phyloP scores from a whole-genome alignment of 2,888 invertebrate genomes.

The Nasonia oneida region DNA sequence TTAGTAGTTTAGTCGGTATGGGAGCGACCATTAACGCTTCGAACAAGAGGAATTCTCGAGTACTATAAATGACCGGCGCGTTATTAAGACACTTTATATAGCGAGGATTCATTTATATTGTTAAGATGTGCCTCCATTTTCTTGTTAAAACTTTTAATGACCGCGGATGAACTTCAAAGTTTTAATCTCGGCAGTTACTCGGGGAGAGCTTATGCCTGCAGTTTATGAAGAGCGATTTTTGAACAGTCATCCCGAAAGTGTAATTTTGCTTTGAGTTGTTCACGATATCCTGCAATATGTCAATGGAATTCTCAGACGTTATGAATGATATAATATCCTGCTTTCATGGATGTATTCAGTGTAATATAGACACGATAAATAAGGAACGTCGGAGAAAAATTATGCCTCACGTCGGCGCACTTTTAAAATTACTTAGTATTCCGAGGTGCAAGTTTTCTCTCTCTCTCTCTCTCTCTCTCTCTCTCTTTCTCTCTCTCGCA shows the following conservation, averaged over 20 bases:
- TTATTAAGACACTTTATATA: constrained; percentile 70
- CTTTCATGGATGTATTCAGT: too few relatives aligned
- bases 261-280: constrained; percentile 65
- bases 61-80: constrained; percentile 70
- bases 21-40: not conserved
- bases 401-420: not conserved
- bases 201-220: constrained; percentile 65
- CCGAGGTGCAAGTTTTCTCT: constrained; percentile 49
- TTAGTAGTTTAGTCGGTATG: too few relatives aligned
- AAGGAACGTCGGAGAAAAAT: not conserved
- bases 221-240: constrained; percentile 69
- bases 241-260: constrained; percentile 68
- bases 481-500: constrained; percentile 27
- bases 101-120: constrained; percentile 72
- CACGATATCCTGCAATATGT: constrained; percentile 18
- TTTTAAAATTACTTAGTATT: constrained; percentile 59
- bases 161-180: constrained; percentile 66
- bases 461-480: not conserved
- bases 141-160: constrained; percentile 73
- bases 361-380: not conserved
- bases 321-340: too few relatives aligned
- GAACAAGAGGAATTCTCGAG: constrained; percentile 66
- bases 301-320: too few relatives aligned
- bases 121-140: constrained; percentile 70
- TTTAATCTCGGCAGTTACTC: constrained; percentile 61